Percentiles rank a stretch among this genome's conserved stretches.
phyloP scores from a whole-genome alignment of 23 tunicate genomes.

The Ascidia mentula region DNA sequence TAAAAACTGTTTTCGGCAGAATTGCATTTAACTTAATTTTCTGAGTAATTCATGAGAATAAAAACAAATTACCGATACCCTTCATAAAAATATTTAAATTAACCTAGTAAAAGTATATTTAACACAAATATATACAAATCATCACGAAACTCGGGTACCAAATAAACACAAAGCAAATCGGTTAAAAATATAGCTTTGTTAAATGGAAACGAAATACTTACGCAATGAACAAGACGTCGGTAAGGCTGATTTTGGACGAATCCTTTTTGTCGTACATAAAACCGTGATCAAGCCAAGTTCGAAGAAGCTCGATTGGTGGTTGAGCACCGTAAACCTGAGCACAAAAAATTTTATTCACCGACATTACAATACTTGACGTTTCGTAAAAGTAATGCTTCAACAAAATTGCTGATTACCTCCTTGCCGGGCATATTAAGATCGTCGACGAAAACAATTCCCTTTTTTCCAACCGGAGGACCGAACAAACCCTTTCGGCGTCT shows the following conservation, averaged over 20 bases:
- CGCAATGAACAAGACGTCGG: constrained; percentile 83
- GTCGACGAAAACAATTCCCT: constrained; percentile 87
- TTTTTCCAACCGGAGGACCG: constrained; percentile 97
- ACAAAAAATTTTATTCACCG: too few species aligned
- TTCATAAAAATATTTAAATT: too few species aligned
- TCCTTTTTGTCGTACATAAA: constrained; percentile 98
- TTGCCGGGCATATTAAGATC: constrained; percentile 96
- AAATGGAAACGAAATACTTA: constrained; percentile 20
- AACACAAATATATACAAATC: too few species aligned
- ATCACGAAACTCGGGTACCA: too few species aligned
- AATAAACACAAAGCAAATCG: too few species aligned
- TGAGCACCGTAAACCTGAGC: constrained; percentile 83
- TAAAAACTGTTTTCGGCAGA: too few species aligned
- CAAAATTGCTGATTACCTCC: constrained; percentile 47
- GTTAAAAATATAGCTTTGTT: too few species aligned
- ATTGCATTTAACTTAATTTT: too few species aligned
- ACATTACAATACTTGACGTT: too few species aligned
- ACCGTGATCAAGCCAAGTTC: constrained; percentile 94
- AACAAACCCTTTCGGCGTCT: constrained; percentile 90
- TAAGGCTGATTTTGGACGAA: constrained; percentile 69
- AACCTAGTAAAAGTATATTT: too few species aligned
- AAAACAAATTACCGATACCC: too few species aligned
- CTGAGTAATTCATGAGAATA: too few species aligned
- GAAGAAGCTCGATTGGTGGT: constrained; percentile 88
- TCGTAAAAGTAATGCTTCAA: neutral